Percentiles rank a stretch among this genome's conserved stretches.
Evolutionary conservation across 2,797 vertebrate species (phyloP).

Genomic region (Notolabrus celidotus): DNA sequence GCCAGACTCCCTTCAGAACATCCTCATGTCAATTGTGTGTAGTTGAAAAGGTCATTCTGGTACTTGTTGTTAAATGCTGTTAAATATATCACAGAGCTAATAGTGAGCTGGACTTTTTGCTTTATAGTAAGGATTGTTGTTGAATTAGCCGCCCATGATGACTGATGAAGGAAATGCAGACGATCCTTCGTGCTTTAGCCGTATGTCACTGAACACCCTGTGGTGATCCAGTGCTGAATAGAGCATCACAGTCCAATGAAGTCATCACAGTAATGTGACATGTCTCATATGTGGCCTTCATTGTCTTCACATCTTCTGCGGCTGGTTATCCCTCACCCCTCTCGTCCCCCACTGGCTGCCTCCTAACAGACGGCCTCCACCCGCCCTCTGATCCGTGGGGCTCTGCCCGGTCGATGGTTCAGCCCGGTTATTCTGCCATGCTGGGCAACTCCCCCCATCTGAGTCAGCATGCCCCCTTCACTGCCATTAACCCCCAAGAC

Average conservation of each 20-base stretch:
- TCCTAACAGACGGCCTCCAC: slow-evolving; percentile 88
- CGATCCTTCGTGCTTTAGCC: slow-evolving; percentile 28
- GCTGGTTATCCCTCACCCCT: slow-evolving; percentile 56
- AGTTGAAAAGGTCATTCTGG: slow-evolving; percentile 35
- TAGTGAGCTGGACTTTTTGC: slow-evolving; percentile 7
- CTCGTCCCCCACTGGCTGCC: slow-evolving; percentile 51
- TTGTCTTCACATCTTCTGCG: slow-evolving; percentile 72
- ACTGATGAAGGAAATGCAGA: slow-evolving; percentile 8
- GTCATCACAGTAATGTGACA: slow-evolving; percentile 76
- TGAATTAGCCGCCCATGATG: slow-evolving; percentile 1
- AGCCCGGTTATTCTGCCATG: slow-evolving; percentile 89
- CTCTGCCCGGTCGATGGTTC: slow-evolving; percentile 88
- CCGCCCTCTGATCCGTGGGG: slow-evolving; percentile 91
- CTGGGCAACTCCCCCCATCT: slow-evolving; percentile 88
- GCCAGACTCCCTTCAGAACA: slow-evolving; percentile 14
- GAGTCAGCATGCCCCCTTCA: slow-evolving; percentile 87
- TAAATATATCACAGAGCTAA: slow-evolving; percentile 1
- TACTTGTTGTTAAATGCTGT: slow-evolving; percentile 4
- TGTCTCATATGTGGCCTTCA: slow-evolving; percentile 74
- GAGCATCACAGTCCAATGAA: slow-evolving; percentile 71
- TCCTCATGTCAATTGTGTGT: slow-evolving; percentile 30
- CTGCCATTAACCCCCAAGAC: slow-evolving; percentile 93
- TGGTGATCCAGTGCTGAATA: slow-evolving; percentile 38
- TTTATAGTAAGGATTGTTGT: not conserved
- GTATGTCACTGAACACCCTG: slow-evolving; percentile 30